Evolutionary conservation across 1,140 invertebrate species (phyloP), one percentile per base, ranked within the genome.

Genomic region (Pollicipes pollicipes): DNA sequence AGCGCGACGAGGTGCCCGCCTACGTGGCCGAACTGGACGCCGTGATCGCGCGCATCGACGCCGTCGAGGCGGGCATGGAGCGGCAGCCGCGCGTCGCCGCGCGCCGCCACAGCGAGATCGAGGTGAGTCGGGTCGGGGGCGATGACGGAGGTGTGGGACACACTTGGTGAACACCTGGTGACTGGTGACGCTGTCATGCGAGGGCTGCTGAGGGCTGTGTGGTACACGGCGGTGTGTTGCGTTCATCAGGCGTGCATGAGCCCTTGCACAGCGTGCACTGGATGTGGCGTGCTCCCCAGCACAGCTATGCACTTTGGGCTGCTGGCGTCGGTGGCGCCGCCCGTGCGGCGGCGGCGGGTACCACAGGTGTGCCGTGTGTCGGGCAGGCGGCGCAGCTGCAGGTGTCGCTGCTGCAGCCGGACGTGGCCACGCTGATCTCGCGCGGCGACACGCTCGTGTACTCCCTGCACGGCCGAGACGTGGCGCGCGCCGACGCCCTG

Each of bases 381-480:
- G 74, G 70, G 1, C 31, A 72, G 70, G 67, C 70, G 26, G 27
- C 75, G 32, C 75, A 76, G 32, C 73, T 82, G 72, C 85, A 88
- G 78, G 77, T 87, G 37, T 84, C 84, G 32, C 80, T 80, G 68
- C 77, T 90, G 70, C 88, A 89, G 10, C 88, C 89, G 0, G 89
- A 90, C 78, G 88, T 88, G 69, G 88, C 89, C 21, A 85, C 86
- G 66, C 79, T 90, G 27, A 90, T 91, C 67, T 90, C 88, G 24
- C 85, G 85, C 76, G 89, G 89, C 0, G 89, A 91, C 77, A 86
- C 87, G 66, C 79, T 91, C 37, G 87, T 90, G 0, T 81, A 88
- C 74, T 83, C 83, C 70, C 84, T 87, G 1, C 86, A 87, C 75
- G 78, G 69, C 70, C 66, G 72, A 77, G 78, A 68, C 82, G 84